These are phyloP conservation scores for Harpegnathos saltator DNA, from an alignment of 1,140 invertebrate genomes.

Conservation along the genomic window DNA sequence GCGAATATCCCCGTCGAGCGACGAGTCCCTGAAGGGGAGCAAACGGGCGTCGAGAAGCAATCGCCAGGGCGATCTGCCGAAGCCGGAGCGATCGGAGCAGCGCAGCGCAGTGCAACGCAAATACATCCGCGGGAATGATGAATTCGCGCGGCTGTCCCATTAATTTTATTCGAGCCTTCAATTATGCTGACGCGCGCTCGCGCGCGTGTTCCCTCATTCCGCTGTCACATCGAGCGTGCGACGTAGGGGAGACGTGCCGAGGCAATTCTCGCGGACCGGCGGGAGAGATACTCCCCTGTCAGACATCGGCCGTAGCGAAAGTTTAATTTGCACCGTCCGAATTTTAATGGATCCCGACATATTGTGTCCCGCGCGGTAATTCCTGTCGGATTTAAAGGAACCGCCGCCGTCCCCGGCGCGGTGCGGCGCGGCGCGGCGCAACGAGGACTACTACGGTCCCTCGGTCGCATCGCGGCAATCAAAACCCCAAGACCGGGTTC, in stretches of 20 bases:
- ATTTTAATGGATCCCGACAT: slow-evolving; percentile 76
- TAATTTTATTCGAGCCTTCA: slow-evolving; percentile 67
- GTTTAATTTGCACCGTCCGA: slow-evolving; percentile 76
- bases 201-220: slow-evolving; percentile 22
- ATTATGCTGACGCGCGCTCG: slow-evolving; percentile 65
- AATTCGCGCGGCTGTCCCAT: slow-evolving; percentile 71
- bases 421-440: slow-evolving; percentile 4
- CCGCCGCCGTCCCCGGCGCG: slow-evolving; percentile 16
- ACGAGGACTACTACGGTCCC: slow-evolving; percentile 56
- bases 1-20: slow-evolving; percentile 1
- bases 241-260: slow-evolving; percentile 42
- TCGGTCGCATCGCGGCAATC: slow-evolving; percentile 58
- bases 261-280: slow-evolving; percentile 48
- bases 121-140: slow-evolving; percentile 58
- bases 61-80: too few species aligned
- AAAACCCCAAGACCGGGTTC: slow-evolving; percentile 32
- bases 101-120: slow-evolving; percentile 35
- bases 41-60: too few species aligned
- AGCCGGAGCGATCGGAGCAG: too few species aligned
- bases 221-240: slow-evolving; percentile 61
- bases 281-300: slow-evolving; percentile 65
- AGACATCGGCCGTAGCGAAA: slow-evolving; percentile 67
- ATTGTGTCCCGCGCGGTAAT: slow-evolving; percentile 75
- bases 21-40: too few species aligned
- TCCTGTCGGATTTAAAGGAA: slow-evolving; percentile 75